These are phyloP conservation scores for Microcebus jonahi DNA, from an alignment of 2,113 vertebrate species.

Conservation along the genomic window DNA sequence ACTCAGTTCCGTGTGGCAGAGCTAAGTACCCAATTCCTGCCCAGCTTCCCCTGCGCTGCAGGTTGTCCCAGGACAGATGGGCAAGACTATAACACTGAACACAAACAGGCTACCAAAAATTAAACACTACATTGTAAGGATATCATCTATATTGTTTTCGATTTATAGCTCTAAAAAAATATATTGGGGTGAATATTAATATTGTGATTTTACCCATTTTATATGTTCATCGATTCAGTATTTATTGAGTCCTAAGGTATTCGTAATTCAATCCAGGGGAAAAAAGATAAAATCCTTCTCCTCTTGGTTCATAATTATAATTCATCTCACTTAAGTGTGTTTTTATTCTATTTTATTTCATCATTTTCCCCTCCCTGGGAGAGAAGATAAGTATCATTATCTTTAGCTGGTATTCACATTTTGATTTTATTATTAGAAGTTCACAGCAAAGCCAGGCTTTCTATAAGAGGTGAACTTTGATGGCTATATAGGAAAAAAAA, in stretches of 20 bases:
- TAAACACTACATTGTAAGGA: not conserved
- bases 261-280: not conserved
- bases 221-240: not conserved
- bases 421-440: not conserved
- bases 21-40: fast-evolving
- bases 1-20: fast-evolving
- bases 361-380: not conserved
- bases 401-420: not conserved
- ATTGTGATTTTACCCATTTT: not conserved
- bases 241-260: not conserved
- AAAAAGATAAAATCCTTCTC: not conserved
- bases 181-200: not conserved
- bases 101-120: not conserved
- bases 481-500: not conserved
- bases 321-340: not conserved
- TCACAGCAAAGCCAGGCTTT: not conserved
- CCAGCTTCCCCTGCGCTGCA: not conserved
- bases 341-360: not conserved
- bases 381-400: not conserved
- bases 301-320: not conserved
- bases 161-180: not conserved
- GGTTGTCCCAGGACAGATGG: not conserved
- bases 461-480: not conserved
- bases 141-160: not conserved
- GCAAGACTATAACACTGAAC: not conserved